Evolutionary conservation across 53 echinoderm and acorn worm genomes (phyloP), one percentile per base, ranked within the genome.

Genomic region (Stichopus horrens): DNA sequence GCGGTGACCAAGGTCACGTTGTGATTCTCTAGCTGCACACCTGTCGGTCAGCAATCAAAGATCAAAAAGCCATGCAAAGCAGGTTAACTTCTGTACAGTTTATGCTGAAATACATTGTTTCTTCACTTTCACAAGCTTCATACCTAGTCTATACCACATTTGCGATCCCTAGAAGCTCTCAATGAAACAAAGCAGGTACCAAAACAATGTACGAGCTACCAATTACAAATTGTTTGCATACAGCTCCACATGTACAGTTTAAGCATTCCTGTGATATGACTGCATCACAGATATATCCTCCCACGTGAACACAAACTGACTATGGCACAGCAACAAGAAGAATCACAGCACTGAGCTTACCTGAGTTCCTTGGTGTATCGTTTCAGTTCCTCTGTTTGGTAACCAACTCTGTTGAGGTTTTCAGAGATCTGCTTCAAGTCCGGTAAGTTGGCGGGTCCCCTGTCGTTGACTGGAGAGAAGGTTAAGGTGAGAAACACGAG

Each of bases 311-410:
- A 74, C 23, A 16, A 2, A 37, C 37, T 37, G 37, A 37, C 37
- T 1, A 37, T 37, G 37, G 37, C 37, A 37, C 37, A 37, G 37
- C 37, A 1, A 2, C 37, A 37, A 66, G n/a, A 21, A 53, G 22
- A 16, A 66, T 10, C 21, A 79, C 81, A 63, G 37, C 37, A 37
- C 37, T 37, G 37, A 37, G 37, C 37, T 37, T 83, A 92, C 94
- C 94, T 92, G 83, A 94, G 92, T 89, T 94, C 91, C n/a, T 91
- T 83, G 7, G 94, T 92, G 67, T 92, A 90, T 53, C 83, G 90
- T 56, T 90, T 90, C 4, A 92, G 88, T 56, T 90, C 88, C 74
- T 94, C 94, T 77, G 92, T 94, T 84, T 94, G 94, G 52, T 89
- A 86, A 56, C 92, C 63, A 59, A 94, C 90, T 10, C 89, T 82